A percentile compares a stretch with the other conserved stretches of the same genome.
Evolutionary conservation across 2,113 vertebrate species (phyloP).

Genomic region (Trachemys scripta): DNA sequence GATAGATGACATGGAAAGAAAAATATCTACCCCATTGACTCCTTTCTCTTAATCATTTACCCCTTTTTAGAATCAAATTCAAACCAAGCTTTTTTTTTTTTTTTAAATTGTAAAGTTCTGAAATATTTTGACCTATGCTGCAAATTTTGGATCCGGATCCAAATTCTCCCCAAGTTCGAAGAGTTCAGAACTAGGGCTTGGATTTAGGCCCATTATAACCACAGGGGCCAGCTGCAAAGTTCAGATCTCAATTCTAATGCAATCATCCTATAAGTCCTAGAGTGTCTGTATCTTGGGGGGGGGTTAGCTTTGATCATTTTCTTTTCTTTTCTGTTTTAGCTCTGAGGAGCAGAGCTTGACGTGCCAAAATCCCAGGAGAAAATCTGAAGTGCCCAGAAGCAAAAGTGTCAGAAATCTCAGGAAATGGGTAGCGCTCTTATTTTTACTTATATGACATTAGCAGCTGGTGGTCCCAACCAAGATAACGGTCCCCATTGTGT

Average conservation of each 20-base stretch:
- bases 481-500: fast-evolving
- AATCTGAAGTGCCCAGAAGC: neutral
- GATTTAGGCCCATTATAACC: neutral
- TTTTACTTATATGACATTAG: neutral
- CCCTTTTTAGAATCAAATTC: neutral
- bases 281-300: neutral
- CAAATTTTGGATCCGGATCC: neutral
- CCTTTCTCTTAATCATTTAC: neutral
- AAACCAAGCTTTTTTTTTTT: neutral
- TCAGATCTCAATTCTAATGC: fast-evolving
- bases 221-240: neutral
- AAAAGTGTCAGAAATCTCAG: neutral
- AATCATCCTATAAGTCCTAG: neutral
- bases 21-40: neutral
- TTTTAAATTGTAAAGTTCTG: neutral
- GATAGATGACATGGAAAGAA: fast-evolving
- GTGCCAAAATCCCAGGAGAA: fast-evolving
- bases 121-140: neutral
- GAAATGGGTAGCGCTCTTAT: neutral
- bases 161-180: neutral
- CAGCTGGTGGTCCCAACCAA: neutral
- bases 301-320: neutral
- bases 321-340: neutral
- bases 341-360: neutral
- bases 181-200: neutral